These are phyloP conservation scores for Takifugu bimaculatus DNA, from an alignment of 2,113 vertebrate genomes.

Conservation along the genomic window DNA sequence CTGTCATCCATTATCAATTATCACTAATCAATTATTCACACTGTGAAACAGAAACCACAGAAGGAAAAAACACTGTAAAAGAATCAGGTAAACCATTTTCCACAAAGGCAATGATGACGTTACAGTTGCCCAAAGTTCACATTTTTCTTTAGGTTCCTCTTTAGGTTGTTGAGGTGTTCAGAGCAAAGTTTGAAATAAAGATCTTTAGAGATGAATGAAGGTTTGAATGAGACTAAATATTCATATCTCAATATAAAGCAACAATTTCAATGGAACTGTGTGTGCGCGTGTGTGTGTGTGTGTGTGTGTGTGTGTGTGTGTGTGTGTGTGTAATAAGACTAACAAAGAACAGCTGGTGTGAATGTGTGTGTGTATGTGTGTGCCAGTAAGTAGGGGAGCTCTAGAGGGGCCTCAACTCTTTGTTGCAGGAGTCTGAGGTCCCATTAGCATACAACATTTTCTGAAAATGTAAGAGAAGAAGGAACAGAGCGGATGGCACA, in stretches of 20 bases:
- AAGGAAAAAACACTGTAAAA: not conserved
- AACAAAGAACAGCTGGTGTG: slow-evolving; percentile 57
- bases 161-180: no score
- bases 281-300: slow-evolving; percentile 7
- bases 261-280: no score
- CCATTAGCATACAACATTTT: slow-evolving; percentile 75
- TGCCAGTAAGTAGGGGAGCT: slow-evolving; percentile 22
- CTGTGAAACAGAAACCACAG: slow-evolving; percentile 25
- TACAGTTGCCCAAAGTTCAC: not conserved
- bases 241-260: no score
- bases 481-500: not conserved
- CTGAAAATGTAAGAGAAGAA: slow-evolving; percentile 24
- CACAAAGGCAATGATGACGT: not conserved
- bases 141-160: not conserved
- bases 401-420: slow-evolving; percentile 51
- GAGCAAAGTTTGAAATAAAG: no score
- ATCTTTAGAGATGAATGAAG: no score
- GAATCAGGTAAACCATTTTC: not conserved
- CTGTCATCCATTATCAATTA: slow-evolving; percentile 49
- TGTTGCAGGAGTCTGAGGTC: slow-evolving; percentile 54
- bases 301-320: slow-evolving; percentile 17
- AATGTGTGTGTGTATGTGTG: slow-evolving; percentile 28
- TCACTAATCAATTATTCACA: slow-evolving; percentile 60
- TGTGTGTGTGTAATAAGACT: slow-evolving; percentile 53
- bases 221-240: no score